Evolutionary conservation across 2,113 vertebrate species (phyloP).

Genomic region (Eurypyga helias): DNA sequence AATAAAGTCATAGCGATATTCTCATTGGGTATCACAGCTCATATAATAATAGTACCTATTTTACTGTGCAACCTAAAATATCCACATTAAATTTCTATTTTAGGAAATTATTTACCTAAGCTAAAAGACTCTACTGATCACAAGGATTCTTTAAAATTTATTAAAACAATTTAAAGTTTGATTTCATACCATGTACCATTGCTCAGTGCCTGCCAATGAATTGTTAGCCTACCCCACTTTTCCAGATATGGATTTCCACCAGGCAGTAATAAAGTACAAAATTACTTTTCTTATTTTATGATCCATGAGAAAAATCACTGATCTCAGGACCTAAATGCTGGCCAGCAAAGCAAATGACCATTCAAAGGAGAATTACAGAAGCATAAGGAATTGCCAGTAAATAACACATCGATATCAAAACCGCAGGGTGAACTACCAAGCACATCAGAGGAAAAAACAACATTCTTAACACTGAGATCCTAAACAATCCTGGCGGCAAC

Average conservation of each 20-base stretch:
- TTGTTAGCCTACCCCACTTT: not conserved
- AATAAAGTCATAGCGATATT: not conserved
- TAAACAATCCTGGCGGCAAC: conserved; percentile 6
- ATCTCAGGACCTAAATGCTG: not conserved
- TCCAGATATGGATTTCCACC: not conserved
- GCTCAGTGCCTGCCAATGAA: not conserved
- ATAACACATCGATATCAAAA: not conserved
- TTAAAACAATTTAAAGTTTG: not conserved
- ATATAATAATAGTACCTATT: not conserved
- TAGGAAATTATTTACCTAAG: not conserved
- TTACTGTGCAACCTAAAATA: not conserved
- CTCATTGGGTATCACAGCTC: not conserved
- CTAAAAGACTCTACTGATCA: not conserved
- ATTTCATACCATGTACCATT: not conserved
- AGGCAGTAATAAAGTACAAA: not conserved
- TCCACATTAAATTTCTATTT: not conserved
- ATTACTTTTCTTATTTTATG: conserved; percentile 33
- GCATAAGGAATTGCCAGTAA: conserved; percentile 15
- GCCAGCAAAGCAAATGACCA: conserved; percentile 32
- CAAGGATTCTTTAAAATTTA: not conserved
- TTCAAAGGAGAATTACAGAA: conserved; percentile 42
- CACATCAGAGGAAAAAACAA: not conserved
- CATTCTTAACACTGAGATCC: not conserved
- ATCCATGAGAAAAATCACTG: conserved; percentile 1
- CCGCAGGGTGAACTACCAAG: not conserved